Evolutionary conservation across 2,888 invertebrate genomes (phyloP).

Genomic region (Eupeodes luniger): DNA sequence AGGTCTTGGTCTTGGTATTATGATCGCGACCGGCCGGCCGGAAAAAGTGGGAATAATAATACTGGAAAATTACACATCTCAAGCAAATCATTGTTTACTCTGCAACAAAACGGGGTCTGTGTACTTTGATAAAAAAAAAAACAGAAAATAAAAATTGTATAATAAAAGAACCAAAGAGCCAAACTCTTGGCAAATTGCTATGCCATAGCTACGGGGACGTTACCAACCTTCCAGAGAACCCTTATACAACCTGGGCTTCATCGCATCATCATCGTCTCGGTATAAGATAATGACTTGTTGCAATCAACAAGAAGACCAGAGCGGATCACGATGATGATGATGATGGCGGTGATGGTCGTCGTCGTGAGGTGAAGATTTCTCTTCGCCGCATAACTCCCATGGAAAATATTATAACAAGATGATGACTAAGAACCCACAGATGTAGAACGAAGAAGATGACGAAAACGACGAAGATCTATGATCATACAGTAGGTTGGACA

Average conservation of each 20-base stretch:
- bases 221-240: slow-evolving; percentile 33
- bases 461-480: slow-evolving; percentile 51
- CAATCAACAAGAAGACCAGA: slow-evolving; percentile 73
- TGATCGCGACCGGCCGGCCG: slow-evolving; percentile 17
- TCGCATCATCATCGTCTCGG: slow-evolving; percentile 46
- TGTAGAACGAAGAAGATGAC: slow-evolving; percentile 22
- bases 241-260: slow-evolving; percentile 21
- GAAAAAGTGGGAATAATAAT: slow-evolving; percentile 70
- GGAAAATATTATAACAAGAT: slow-evolving; percentile 74
- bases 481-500: slow-evolving; percentile 51
- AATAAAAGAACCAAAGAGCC: slow-evolving; percentile 10
- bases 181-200: slow-evolving; percentile 71
- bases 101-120: slow-evolving; percentile 70
- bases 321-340: slow-evolving; percentile 75
- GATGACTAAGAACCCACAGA: slow-evolving; percentile 69
- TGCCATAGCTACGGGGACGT: slow-evolving; percentile 51
- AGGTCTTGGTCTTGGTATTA: too few relatives aligned
- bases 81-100: slow-evolving; percentile 77
- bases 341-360: slow-evolving; percentile 68
- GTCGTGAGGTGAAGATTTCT: slow-evolving; percentile 75
- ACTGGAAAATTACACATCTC: slow-evolving; percentile 76
- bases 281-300: slow-evolving; percentile 75
- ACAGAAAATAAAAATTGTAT: slow-evolving; percentile 9
- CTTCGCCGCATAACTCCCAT: slow-evolving; percentile 57
- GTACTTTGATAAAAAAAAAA: slow-evolving; percentile 33